Evolutionary conservation across 2,888 invertebrate genomes (phyloP).

Genomic region (Crematogaster levior): DNA sequence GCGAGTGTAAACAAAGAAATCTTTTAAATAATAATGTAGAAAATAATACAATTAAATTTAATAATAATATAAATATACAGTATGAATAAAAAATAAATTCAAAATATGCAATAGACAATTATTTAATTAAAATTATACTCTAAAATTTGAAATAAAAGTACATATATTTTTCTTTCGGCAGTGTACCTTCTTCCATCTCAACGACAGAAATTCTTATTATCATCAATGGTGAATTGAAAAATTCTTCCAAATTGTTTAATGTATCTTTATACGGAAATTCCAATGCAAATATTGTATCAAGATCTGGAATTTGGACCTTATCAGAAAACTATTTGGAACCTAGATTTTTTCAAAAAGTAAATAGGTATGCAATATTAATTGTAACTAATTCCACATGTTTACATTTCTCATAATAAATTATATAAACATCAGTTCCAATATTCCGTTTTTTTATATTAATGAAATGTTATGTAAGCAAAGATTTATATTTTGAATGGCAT

Average conservation of each 20-base stretch:
- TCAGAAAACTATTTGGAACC: constrained; percentile 77
- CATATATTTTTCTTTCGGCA: constrained; percentile 45
- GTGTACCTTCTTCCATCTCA: constrained; percentile 73
- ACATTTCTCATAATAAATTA: background rate
- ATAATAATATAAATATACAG: background rate
- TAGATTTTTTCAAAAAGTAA: constrained; percentile 71
- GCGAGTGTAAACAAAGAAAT: constrained; percentile 52
- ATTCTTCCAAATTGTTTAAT: constrained; percentile 71
- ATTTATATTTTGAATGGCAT: background rate
- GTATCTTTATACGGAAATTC: constrained; percentile 73
- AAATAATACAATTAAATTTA: background rate
- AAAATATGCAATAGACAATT: background rate
- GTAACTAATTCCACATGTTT: background rate
- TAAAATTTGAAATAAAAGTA: background rate
- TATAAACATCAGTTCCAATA: background rate
- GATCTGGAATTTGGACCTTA: constrained; percentile 76
- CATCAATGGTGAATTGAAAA: constrained; percentile 62
- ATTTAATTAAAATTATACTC: background rate
- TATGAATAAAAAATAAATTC: background rate
- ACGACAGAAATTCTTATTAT: constrained; percentile 77
- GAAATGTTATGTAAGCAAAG: background rate
- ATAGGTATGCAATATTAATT: constrained; percentile 65
- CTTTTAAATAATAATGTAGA: background rate
- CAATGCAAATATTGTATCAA: constrained; percentile 75
- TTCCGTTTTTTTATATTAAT: background rate